Evolutionary conservation across 2,888 invertebrate genomes (phyloP), one percentile per base, ranked within the genome.

Genomic region (Lasioglossum lativentre): DNA sequence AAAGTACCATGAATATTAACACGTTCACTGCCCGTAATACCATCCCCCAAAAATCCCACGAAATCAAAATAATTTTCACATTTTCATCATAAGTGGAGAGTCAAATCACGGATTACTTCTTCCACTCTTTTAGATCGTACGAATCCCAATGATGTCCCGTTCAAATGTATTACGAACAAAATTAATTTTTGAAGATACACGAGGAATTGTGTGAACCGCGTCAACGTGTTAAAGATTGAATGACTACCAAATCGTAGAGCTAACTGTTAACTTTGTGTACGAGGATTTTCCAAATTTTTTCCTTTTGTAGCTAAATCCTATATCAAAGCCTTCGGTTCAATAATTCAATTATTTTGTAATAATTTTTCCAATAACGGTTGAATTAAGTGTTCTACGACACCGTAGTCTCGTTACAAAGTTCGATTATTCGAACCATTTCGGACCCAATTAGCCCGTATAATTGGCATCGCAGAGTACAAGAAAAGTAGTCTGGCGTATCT

Each of bases 391-490:
- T 5, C 19, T 19, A 19, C 47, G 8, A 23, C 23, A 10, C 3
- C 10, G 10, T 23, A 8, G 10, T 10, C 8, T 23, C 19, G 52
- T 23, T 2, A 23, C 52, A 3, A 8, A 23, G n/a, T 56, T 56
- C 56, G 56, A 56, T 56, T 56, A 12, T 12, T 4, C 56, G 56
- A 56, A 12, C n/a, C n/a, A 56, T 1, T n/a, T 56, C 12, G 8
- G 56, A 12, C n/a, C 56, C n/a, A n/a, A 56, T 56, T 56, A 56
- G 56, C 56, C n/a, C n/a, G n/a, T 56, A n/a, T 56, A 56, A 56
- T 56, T 56, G 56, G 56, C 56, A 12, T n/a, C n/a, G 56, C n/a
- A 12, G 56, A 10, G 56, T 8, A 4, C n/a, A 4, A 70, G 70
- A n/a, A 40, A 70, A 70, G 23, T 23, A 23, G 19, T n/a, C n/a